phyloP scores from a whole-genome alignment of 92 coral and sea anemone species.

The Parazoanthus atlanticus region DNA sequence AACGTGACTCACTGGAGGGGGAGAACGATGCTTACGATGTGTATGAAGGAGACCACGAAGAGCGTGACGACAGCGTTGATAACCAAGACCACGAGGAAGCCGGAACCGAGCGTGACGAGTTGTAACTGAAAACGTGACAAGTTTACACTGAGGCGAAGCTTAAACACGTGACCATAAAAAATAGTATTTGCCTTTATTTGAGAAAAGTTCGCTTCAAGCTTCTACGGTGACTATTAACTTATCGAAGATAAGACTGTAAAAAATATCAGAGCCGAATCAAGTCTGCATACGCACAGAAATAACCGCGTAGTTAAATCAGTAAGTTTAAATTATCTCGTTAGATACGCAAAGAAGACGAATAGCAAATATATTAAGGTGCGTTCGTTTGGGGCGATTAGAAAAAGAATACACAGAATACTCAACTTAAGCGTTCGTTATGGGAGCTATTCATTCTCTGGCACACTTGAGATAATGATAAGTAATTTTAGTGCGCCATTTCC shows the following conservation, averaged over 20 bases:
- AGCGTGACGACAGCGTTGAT: not conserved
- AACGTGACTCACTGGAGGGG: constrained; percentile 34
- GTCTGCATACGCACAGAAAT: too few species aligned
- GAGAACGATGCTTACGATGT: constrained; percentile 34
- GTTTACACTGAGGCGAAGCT: not conserved
- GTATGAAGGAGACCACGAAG: not conserved
- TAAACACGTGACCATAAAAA: not conserved
- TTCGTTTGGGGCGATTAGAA: too few species aligned
- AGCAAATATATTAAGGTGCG: too few species aligned
- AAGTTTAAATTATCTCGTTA: not conserved
- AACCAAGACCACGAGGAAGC: not conserved
- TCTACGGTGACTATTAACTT: not conserved
- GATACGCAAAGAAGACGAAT: not conserved
- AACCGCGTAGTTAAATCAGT: too few species aligned
- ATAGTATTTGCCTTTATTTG: too few species aligned
- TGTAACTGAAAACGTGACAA: constrained; percentile 5
- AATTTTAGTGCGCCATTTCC: too few species aligned
- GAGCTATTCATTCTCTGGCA: too few species aligned
- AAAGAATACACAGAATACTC: too few species aligned
- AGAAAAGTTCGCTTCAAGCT: not conserved
- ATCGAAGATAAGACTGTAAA: not conserved
- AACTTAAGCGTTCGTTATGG: too few species aligned
- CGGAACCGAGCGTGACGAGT: constrained; percentile 16
- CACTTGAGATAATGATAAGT: too few species aligned
- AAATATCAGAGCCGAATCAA: too few species aligned